Evolutionary conservation across 2,888 invertebrate species (phyloP), one percentile per base, ranked within the genome.

Genomic region (Luperina nickerlii): DNA sequence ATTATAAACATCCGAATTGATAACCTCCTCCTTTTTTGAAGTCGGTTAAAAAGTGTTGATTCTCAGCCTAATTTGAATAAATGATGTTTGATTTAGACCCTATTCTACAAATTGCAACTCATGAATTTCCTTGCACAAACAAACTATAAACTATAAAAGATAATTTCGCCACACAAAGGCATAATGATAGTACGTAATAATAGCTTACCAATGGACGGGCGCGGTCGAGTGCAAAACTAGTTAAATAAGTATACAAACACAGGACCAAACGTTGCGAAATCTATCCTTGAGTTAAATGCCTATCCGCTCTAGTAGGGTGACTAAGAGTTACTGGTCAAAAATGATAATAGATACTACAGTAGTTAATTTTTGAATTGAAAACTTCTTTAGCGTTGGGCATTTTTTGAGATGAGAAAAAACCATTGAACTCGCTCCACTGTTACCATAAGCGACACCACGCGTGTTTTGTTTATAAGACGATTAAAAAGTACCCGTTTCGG

Each of bases 251-350:
- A 5, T 38, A 2, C n/a, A 57, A 7, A 32, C 32, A 32, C 66
- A 79, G 87, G 89, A 87, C 77, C 9, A 72, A 48, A 27, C 9
- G 20, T 87, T 87, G 77, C 57, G 54, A 69, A 78, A 89, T 13
- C 0, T 63, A 84, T 89, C 87, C 87, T 87, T 87, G 87, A 79
- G 71, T 27, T 63, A 54, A 51, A 62, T 66, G n/a, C 42, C 68
- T 54, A 42, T 24, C 75, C 87, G 27, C 2, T 87, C 85, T 79
- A 87, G 77, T 89, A 85, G 77, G 51, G 76, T 73, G 81, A 66
- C 84, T 20, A 73, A 8, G 65, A 24, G 24, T 38, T n/a, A 13
- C 20, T 27, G 24, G 24, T 18, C 4, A 18, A 42, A 32, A 67
- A 67, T 42, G 15, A 27, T 27, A 57, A 57, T 51, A 51, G 9